A percentile compares a stretch with the other conserved stretches of the same genome.
Conservation (phyloP, 2,113 vertebrate genomes). For the Neodon shergylaensis region DNA sequence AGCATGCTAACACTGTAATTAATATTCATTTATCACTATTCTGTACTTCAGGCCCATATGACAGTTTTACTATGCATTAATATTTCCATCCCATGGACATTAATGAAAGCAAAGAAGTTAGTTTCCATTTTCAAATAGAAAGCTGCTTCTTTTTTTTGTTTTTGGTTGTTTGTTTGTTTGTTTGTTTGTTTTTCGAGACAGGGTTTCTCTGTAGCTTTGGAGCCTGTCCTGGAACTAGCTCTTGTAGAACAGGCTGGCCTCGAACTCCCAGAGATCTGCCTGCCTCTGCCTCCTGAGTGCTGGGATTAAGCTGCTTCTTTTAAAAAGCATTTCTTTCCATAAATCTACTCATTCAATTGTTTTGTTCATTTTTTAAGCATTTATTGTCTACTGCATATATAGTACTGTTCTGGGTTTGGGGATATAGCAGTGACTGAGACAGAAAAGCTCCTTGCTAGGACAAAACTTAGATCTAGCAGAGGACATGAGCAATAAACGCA, state of each 20-base stretch:
- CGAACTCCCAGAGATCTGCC: too few relatives aligned
- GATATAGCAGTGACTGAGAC: neutral
- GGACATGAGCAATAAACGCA: neutral
- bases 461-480: neutral
- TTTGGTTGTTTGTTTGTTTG: too few relatives aligned
- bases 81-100: neutral
- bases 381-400: neutral
- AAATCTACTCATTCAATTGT: neutral
- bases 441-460: neutral
- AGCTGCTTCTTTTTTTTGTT: neutral
- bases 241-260: too few relatives aligned
- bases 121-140: conserved; percentile 12
- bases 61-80: conserved; percentile 17
- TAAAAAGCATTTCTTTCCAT: neutral
- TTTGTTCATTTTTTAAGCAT: neutral
- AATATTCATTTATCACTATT: conserved; percentile 11
- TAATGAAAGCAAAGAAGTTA: neutral
- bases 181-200: too few relatives aligned
- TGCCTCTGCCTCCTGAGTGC: too few relatives aligned
- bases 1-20: conserved; percentile 24
- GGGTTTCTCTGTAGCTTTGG: too few relatives aligned
- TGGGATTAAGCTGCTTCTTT: conserved; percentile 9
- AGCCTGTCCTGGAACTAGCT: too few relatives aligned
- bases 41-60: neutral
- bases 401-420: neutral